These are phyloP conservation scores for Agrenia bidenticulata DNA, from an alignment of 2,888 invertebrate genomes.

Conservation along the genomic window DNA sequence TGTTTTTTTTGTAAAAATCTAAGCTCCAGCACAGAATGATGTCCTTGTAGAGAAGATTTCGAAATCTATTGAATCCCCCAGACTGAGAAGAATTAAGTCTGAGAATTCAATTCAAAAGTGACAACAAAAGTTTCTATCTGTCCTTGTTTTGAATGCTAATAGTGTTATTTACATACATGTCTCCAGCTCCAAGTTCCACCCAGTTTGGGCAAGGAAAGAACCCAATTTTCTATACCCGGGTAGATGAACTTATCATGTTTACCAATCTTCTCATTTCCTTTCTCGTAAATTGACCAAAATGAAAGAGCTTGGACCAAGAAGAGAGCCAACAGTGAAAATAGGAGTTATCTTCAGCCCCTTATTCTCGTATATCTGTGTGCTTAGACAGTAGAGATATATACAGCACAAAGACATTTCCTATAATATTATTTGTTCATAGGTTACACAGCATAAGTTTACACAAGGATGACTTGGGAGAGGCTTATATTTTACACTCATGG, in stretches of 20 bases:
- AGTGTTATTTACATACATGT: conserved; percentile 13
- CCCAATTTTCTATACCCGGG: neutral
- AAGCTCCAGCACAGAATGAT: neutral
- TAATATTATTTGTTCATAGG: too few species aligned
- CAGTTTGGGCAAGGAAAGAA: too few species aligned
- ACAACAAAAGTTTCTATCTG: conserved; percentile 11
- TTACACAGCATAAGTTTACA: too few species aligned
- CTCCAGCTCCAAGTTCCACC: too few species aligned
- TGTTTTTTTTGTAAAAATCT: too few species aligned
- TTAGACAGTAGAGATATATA: too few species aligned
- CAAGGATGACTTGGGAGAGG: too few species aligned
- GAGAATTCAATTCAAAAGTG: conserved; percentile 15
- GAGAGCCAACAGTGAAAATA: too few species aligned
- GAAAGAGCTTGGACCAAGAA: neutral
- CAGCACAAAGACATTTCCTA: too few species aligned
- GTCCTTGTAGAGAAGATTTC: neutral
- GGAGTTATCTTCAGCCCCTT: too few species aligned
- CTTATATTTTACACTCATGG: too few species aligned
- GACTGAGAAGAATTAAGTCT: neutral
- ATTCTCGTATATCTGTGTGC: too few species aligned
- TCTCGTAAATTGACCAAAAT: conserved; percentile 21
- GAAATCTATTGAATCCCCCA: neutral
- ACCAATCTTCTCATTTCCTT: conserved; percentile 21
- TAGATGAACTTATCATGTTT: conserved; percentile 13
- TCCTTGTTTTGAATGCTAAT: conserved; percentile 10